These are phyloP conservation scores for Nesoenas mayeri DNA, from an alignment of 2,113 vertebrate genomes.

Conservation along the genomic window DNA sequence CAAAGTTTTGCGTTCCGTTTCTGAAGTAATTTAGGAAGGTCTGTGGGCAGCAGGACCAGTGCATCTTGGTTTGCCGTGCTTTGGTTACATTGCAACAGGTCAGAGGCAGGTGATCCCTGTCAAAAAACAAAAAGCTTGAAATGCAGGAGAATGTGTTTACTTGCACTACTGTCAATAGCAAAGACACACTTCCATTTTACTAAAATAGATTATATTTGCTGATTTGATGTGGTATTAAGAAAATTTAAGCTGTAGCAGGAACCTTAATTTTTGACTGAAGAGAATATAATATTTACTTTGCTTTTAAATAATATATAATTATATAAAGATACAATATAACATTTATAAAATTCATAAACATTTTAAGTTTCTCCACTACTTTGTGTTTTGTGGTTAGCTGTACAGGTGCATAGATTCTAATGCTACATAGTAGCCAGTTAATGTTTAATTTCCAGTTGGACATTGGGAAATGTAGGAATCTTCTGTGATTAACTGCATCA, in stretches of 20 bases:
- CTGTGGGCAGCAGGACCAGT: not conserved
- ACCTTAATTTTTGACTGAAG: not conserved
- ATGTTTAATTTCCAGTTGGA: not conserved
- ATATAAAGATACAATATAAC: too few species aligned
- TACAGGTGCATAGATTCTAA: not conserved
- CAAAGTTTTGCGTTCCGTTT: not conserved
- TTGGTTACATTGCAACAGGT: rapidly evolving
- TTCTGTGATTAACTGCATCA: not conserved
- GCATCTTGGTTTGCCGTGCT: not conserved
- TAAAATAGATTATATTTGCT: not conserved
- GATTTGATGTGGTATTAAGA: not conserved
- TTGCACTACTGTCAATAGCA: not conserved
- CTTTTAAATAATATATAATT: not conserved
- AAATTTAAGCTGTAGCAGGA: not conserved
- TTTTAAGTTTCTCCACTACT: rapidly evolving
- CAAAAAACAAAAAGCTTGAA: not conserved
- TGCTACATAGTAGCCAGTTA: not conserved
- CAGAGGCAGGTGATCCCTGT: not conserved
- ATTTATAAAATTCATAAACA: not conserved
- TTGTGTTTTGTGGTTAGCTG: not conserved
- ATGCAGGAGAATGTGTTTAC: not conserved
- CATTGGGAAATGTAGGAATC: not conserved
- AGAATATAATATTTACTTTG: not conserved
- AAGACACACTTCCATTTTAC: not conserved
- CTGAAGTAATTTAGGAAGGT: not conserved